phyloP scores from a whole-genome alignment of 2,888 invertebrate genomes.

The Quadroppia sp. region DNA sequence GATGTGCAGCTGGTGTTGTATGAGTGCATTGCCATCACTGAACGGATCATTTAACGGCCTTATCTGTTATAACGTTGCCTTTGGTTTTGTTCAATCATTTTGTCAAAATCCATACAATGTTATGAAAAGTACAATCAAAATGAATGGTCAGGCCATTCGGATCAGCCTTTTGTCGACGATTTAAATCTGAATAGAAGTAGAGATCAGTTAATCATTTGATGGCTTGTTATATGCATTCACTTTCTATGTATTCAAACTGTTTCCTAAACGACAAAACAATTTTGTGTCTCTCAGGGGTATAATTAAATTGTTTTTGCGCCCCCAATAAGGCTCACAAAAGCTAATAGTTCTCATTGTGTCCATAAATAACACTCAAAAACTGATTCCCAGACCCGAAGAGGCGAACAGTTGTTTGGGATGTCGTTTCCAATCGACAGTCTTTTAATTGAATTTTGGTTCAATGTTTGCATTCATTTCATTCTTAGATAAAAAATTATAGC shows the following conservation, averaged over 20 bases:
- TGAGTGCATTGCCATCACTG: background rate
- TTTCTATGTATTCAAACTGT: constrained; percentile 1
- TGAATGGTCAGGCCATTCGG: background rate
- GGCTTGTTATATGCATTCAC: background rate
- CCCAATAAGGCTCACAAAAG: background rate
- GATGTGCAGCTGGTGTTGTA: constrained; percentile 19
- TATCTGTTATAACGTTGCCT: background rate
- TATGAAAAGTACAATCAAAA: background rate
- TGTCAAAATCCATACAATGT: constrained; percentile 1
- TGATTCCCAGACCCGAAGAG: background rate
- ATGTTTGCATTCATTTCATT: background rate
- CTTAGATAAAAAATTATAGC: background rate
- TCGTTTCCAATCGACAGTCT: background rate
- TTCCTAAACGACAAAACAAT: constrained; percentile 21
- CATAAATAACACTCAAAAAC: constrained; percentile 15
- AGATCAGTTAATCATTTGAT: constrained; percentile 18
- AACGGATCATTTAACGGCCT: constrained; percentile 32
- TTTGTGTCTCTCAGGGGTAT: constrained; percentile 20
- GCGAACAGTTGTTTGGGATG: background rate
- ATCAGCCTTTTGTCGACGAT: constrained; percentile 7
- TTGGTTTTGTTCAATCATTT: constrained; percentile 8
- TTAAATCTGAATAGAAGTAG: background rate
- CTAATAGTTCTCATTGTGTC: background rate
- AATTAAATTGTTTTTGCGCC: constrained; percentile 15
- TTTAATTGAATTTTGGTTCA: background rate